Conservation (phyloP, 2,113 vertebrate genomes). For the Platycercus adscitus region DNA sequence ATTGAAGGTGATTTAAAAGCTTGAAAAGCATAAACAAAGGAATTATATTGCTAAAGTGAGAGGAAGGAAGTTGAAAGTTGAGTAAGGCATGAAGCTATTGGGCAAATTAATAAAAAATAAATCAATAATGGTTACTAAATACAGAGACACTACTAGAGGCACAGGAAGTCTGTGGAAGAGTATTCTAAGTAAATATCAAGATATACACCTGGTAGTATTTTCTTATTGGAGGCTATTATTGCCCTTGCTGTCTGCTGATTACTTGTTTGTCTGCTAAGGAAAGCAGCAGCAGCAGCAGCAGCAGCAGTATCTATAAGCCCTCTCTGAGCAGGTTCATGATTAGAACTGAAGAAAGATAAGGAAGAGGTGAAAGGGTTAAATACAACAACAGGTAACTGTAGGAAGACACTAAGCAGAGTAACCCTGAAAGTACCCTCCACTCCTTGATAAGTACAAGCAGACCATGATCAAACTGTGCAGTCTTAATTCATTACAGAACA, state of each 20-base stretch:
- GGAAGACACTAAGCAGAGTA: neutral
- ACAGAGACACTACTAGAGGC: neutral
- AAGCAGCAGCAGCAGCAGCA: neutral
- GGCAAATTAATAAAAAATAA: neutral
- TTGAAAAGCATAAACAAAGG: neutral
- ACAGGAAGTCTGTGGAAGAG: neutral
- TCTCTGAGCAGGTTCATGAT: neutral
- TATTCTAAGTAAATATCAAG: neutral
- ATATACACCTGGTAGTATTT: neutral
- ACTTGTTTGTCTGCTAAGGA: neutral
- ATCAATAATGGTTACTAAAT: neutral
- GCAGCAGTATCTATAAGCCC: neutral
- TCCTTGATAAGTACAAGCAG: neutral
- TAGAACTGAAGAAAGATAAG: neutral
- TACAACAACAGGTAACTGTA: neutral
- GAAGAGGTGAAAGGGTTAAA: neutral
- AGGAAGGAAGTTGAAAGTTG: neutral
- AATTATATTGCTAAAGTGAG: neutral
- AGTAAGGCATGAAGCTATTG: neutral
- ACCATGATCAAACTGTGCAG: neutral
- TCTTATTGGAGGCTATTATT: neutral
- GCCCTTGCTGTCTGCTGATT: neutral
- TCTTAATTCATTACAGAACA: neutral
- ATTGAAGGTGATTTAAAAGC: too few relatives aligned
- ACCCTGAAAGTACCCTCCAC: neutral